Evolutionary conservation across 1,140 invertebrate species (phyloP).

Genomic region (Polypedilum pembai): DNA sequence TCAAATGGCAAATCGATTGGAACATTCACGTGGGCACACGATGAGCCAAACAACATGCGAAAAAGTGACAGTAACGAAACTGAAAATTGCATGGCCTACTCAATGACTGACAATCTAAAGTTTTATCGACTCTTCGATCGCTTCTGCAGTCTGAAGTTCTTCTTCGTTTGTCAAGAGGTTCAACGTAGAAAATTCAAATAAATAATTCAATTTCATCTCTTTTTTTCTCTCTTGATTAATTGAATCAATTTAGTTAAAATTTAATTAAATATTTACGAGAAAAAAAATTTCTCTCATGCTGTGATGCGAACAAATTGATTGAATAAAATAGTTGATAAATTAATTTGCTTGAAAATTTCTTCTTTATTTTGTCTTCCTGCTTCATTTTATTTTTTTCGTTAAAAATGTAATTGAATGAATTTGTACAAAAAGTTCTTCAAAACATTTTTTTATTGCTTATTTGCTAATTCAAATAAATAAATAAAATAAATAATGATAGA

Average conservation of each 20-base stretch:
- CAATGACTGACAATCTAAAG: slow-evolving; percentile 11
- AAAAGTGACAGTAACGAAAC: neutral
- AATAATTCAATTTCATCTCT: too few species aligned
- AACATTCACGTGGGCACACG: neutral
- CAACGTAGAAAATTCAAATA: too few species aligned
- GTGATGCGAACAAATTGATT: too few species aligned
- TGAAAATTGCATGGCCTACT: slow-evolving; percentile 9
- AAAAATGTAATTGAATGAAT: too few species aligned
- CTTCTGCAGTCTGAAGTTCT: neutral
- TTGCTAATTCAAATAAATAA: neutral
- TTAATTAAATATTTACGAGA: neutral
- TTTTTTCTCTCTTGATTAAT: neutral
- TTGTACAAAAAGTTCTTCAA: too few species aligned
- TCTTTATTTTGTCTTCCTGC: too few species aligned
- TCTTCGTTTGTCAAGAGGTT: neutral
- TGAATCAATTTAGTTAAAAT: neutral
- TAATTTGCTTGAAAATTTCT: too few species aligned
- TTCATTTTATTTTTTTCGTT: too few species aligned
- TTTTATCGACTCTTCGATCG: neutral
- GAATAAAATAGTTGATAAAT: too few species aligned
- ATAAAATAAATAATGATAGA: neutral
- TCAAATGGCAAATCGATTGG: neutral
- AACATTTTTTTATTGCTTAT: too few species aligned
- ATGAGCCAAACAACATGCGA: neutral
- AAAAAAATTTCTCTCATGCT: neutral